These are phyloP conservation scores for Platypus cylindrus DNA, from an alignment of 2,888 invertebrate genomes.

Conservation along the genomic window DNA sequence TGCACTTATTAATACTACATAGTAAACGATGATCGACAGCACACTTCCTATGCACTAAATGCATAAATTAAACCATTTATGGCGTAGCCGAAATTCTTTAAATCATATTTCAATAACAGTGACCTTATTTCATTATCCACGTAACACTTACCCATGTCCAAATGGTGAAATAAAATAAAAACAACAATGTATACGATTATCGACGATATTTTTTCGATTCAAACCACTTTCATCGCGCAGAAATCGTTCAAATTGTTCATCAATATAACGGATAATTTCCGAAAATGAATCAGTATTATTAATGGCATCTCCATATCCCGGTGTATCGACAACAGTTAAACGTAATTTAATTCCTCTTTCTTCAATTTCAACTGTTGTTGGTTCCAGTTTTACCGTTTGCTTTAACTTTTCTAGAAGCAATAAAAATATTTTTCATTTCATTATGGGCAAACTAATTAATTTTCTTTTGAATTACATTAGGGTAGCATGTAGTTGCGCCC, in stretches of 20 bases:
- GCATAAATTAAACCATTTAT: no score
- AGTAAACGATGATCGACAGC: no score
- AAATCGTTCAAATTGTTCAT: conserved; percentile 91
- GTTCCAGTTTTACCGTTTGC: conserved; percentile 87
- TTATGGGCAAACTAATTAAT: no score
- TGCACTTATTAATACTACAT: no score
- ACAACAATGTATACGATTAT: conserved; percentile 95
- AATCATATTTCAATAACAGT: no score
- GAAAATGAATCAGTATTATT: conserved; percentile 89
- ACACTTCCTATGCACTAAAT: no score
- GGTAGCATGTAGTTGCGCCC: no score
- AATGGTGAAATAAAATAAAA: conserved; percentile 96
- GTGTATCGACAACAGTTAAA: conserved; percentile 89
- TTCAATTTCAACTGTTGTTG: conserved; percentile 93
- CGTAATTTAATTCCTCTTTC: conserved; percentile 88
- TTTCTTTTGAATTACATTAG: no score
- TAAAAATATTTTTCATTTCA: no score
- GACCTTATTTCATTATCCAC: no score
- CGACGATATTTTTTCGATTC: conserved; percentile 90
- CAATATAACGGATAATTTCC: conserved; percentile 91
- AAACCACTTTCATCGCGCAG: conserved; percentile 87
- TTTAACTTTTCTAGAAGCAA: conserved; percentile 62
- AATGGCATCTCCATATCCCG: conserved; percentile 91
- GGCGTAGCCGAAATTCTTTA: no score
- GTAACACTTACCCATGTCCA: conserved; percentile 71